Base-by-base conservation (phyloP, 2,888 invertebrate genomes). In the Sesia bembeciformis region DNA sequence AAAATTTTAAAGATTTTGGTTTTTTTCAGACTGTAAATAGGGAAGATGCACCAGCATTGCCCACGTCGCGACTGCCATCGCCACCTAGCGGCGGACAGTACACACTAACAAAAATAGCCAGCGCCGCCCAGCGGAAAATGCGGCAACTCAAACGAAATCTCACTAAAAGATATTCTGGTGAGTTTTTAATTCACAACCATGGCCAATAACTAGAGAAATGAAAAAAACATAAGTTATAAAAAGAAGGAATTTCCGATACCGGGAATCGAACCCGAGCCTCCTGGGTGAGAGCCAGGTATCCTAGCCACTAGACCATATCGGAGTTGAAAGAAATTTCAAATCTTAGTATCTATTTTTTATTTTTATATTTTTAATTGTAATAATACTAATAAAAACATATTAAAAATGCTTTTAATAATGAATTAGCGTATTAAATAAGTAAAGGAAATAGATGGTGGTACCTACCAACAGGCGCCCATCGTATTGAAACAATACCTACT, bases 131-230 rank as follows among this genome's bases (percentile, higher is more conserved):
- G 59, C 73, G 76, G 56, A 92, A 92, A 68, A 93, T 94, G 90
- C 90, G 91, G 57, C 92, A 92, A 66, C 89, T 94, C 60, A 92
- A 92, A 66, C 90, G 93, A 58, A 94, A 93, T 66, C 90, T 93
- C 58, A 91, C 92, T n/a, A 92, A 92, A 64, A 71, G 85, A 75
- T 88, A 88, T 60, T 79, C 84, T 41, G 88, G 90, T 90, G 57
- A 68, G 70, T 57, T 52, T 5, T 23, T 23, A 23, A 23, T 23
- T 23, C 4, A 54, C 40, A 40, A 40, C 53, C 7, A 23, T 46
- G 54, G 6, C 23, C 4, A 46, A 5, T 49, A 40, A 49, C n/a
- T 3, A 3, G 4, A 49, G 8, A 53, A 40, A 23, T 42, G 5
- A 39, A 53, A 49, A 52, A 40, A 40, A n/a, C 51, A 46, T 40